Base-by-base conservation (phyloP, 2,797 vertebrate genomes). In the Cynopterus sphinx region DNA sequence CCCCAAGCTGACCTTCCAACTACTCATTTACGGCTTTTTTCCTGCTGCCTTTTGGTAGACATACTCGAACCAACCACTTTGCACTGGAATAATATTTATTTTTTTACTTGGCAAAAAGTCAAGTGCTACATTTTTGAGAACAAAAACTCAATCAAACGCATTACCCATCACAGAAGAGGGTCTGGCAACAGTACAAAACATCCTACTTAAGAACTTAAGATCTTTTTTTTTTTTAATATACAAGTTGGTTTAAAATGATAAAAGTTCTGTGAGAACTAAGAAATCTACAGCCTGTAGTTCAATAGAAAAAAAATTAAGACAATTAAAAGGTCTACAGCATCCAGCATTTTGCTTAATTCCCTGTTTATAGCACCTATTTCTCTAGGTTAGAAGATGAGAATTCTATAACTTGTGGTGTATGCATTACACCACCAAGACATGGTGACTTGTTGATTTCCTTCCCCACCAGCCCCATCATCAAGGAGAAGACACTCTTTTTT, bases 311-410 rank as follows among this genome's bases (percentile, higher is more conserved):
- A 96, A 97, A 96, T 95, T 97, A 97, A 97, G 97, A 97, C 90
- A 97, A 96, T 93, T 96, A 95, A 96, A 97, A 97, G 93, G 94
- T 94, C 94, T 92, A 87, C 74, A 97, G 96, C 96, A 96, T 97
- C 97, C 96, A 97, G 97, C 96, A 96, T 95, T 97, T 97, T 97
- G 90, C 96, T 96, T 97, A 97, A 95, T 97, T 97, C 95, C 91
- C 94, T 95, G 70, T 98, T 91, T 82, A 97, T 97, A 98, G 97
- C 97, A 98, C 97, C 97, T 96, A 96, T 97, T 96, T 97, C 78
- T 97, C 96, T 97, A 98, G 90, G 92, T 96, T 97, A 96, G 41
- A 96, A 88, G 94, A 82, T 82, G 74, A 92, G 82, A 92, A 78
- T 94, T 97, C 75, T 92, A 95, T 81, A 96, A 90, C 43, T 77